A percentile compares a stretch with the other conserved stretches of the same genome.
phyloP scores from a whole-genome alignment of 2,797 vertebrate species.

The Sebastolobus alascanus region DNA sequence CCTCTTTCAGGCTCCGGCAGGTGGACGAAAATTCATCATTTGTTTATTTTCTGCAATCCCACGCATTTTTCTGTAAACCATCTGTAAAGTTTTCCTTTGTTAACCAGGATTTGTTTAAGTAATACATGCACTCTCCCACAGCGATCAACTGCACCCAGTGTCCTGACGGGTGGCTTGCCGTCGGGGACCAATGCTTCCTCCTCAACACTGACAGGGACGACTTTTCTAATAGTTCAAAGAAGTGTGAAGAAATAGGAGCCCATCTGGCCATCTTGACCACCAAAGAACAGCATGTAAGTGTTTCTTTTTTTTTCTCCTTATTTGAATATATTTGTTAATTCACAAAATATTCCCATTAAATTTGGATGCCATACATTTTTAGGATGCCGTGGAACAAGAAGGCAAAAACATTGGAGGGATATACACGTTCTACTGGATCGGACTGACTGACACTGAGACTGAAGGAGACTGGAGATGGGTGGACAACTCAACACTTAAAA shows the following conservation, averaged over 20 bases:
- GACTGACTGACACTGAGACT: constrained; percentile 37
- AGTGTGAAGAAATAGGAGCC: constrained; percentile 14
- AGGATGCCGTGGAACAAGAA: constrained; percentile 41
- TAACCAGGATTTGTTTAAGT: neutral
- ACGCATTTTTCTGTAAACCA: neutral
- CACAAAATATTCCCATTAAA: neutral
- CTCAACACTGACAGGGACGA: neutral
- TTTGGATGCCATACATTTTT: neutral
- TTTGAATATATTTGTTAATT: neutral
- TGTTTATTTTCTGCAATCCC: neutral
- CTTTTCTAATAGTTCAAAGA: neutral
- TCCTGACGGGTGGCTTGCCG: constrained; percentile 26
- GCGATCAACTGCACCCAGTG: constrained; percentile 24
- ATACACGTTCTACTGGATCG: constrained; percentile 37
- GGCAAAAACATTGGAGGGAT: neutral
- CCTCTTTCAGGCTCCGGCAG: constrained; percentile 8
- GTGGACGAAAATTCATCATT: neutral
- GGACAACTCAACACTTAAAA: constrained; percentile 22
- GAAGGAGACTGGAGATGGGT: constrained; percentile 52
- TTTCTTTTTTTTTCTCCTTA: neutral
- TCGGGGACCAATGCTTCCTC: constrained; percentile 34
- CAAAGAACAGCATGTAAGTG: constrained; percentile 39
- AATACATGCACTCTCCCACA: constrained; percentile 7
- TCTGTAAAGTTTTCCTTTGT: neutral
- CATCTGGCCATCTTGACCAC: constrained; percentile 54